phyloP scores from a whole-genome alignment of 2,797 vertebrate species.

The Remorina albescens region DNA sequence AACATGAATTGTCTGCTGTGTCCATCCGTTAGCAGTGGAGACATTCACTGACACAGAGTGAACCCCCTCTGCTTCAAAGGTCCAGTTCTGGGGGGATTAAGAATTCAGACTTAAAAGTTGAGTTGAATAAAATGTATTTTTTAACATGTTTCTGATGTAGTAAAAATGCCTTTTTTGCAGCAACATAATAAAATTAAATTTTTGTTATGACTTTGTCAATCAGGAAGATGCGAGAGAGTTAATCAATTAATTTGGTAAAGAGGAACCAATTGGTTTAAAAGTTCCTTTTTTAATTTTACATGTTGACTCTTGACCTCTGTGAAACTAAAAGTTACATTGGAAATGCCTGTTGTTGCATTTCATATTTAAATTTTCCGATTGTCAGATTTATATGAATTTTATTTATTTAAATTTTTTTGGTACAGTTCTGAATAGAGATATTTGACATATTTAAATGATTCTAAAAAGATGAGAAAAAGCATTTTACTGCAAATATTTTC shows the following conservation, averaged over 20 bases:
- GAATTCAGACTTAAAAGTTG: not conserved
- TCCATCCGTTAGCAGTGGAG: constrained; percentile 62
- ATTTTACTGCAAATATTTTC: no score
- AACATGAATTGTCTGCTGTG: constrained; percentile 51
- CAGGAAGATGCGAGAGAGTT: not conserved
- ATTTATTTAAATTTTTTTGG: no score
- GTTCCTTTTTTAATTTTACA: not conserved
- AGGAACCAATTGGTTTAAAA: not conserved
- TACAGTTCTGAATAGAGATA: not conserved
- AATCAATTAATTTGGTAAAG: not conserved
- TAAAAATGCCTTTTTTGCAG: not conserved
- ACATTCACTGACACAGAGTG: constrained; percentile 65
- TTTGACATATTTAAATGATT: no score
- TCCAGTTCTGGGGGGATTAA: constrained; percentile 51
- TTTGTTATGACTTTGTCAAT: not conserved
- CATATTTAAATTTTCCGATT: not conserved
- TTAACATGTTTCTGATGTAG: not conserved
- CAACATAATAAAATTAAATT: not conserved
- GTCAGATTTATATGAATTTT: not conserved
- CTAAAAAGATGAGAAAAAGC: no score
- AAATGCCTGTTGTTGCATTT: not conserved
- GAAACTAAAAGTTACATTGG: not conserved
- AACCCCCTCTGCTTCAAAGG: constrained; percentile 61
- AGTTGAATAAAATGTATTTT: not conserved
- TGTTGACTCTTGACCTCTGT: constrained; percentile 4